These are phyloP conservation scores for Apistogramma diplotaenia DNA, from an alignment of 2,113 vertebrate species.

Conservation along the genomic window DNA sequence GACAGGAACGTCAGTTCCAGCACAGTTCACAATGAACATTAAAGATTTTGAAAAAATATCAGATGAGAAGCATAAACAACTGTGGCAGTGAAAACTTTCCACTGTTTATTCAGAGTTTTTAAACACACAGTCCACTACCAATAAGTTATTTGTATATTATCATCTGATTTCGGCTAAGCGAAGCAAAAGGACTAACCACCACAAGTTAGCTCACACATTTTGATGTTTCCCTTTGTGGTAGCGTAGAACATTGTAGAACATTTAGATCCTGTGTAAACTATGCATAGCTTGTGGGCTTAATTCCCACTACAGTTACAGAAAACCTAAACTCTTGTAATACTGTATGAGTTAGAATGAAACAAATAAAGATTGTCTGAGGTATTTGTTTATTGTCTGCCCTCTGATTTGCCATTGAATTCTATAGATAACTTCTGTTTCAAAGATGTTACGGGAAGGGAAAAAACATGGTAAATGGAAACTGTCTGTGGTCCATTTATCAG, in stretches of 20 bases:
- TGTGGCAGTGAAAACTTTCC: not conserved
- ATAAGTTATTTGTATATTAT: not conserved
- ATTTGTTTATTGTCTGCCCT: not conserved
- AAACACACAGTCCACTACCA: not conserved
- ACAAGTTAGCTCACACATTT: no score
- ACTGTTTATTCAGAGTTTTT: not conserved
- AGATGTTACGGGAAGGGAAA: conserved; percentile 5
- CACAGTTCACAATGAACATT: not conserved
- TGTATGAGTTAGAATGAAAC: not conserved
- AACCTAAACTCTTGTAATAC: not conserved
- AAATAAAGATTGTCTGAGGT: not conserved
- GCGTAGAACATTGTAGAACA: not conserved
- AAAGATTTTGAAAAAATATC: not conserved
- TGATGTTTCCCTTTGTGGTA: not conserved
- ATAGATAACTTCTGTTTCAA: conserved; percentile 27
- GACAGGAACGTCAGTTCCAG: not conserved
- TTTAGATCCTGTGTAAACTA: not conserved
- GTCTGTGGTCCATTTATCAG: conserved; percentile 62
- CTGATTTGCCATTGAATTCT: not conserved
- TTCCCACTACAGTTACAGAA: not conserved
- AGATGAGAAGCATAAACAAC: not conserved
- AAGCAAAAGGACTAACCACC: no score
- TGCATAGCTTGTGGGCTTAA: not conserved
- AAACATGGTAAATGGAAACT: conserved; percentile 7
- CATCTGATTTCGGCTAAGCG: not conserved